phyloP scores from a whole-genome alignment of 2,888 invertebrate species.

The Taenaris catops region DNA sequence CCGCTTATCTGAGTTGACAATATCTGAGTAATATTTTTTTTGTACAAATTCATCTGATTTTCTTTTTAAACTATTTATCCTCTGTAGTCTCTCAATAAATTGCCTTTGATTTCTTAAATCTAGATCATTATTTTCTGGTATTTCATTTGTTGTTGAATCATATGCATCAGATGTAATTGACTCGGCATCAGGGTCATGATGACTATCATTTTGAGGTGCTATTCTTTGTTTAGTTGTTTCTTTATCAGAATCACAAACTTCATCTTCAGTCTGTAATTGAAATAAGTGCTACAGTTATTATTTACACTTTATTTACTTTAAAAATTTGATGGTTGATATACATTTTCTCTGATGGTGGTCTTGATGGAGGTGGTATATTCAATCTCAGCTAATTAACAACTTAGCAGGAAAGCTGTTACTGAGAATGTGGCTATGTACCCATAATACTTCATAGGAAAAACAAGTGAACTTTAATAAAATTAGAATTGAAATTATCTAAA shows the following conservation, averaged over 20 bases:
- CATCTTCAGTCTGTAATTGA: constrained; percentile 58
- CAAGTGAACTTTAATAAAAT: too few species aligned
- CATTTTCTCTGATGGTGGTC: too few species aligned
- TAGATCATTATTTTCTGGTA: constrained; percentile 44
- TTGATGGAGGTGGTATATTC: too few species aligned
- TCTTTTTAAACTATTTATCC: constrained; percentile 62
- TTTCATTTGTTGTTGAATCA: constrained; percentile 42
- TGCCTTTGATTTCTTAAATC: constrained; percentile 61
- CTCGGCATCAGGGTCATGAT: constrained; percentile 52
- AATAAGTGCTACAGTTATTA: too few species aligned
- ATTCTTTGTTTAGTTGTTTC: constrained; percentile 48
- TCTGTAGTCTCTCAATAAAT: constrained; percentile 66
- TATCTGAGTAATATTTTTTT: constrained; percentile 60
- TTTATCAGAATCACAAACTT: constrained; percentile 52
- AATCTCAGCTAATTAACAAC: too few species aligned
- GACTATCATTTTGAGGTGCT: constrained; percentile 44
- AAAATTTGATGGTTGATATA: too few species aligned
- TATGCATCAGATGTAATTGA: constrained; percentile 49
- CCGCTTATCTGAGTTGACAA: constrained; percentile 57
- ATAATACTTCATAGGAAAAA: too few species aligned
- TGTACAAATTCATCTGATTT: constrained; percentile 70
- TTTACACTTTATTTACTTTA: too few species aligned
- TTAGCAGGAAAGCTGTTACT: too few species aligned
- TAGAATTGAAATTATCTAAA: too few species aligned
- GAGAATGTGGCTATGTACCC: too few species aligned